phyloP scores from a whole-genome alignment of 2,113 vertebrate genomes.

The Ammodytes marinus region DNA sequence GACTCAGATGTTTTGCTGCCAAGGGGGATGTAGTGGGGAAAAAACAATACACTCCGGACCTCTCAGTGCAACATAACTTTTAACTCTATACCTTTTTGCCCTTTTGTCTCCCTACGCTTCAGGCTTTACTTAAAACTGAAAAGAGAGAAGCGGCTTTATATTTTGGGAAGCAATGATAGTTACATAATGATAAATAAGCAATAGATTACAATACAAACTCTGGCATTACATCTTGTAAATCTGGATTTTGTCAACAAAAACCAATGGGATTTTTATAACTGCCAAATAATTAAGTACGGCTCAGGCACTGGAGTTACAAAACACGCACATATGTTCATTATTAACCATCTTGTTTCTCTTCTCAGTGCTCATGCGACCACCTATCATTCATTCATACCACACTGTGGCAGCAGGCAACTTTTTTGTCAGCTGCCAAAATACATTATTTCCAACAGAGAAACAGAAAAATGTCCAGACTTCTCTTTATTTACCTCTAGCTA shows the following conservation, averaged over 20 bases:
- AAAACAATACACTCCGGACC: conserved; percentile 22
- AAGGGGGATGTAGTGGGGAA: neutral
- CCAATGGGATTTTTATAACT: neutral
- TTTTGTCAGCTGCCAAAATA: conserved; percentile 7
- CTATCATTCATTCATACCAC: conserved; percentile 7
- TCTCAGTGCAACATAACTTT: conserved; percentile 12
- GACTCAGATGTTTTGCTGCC: conserved; percentile 44
- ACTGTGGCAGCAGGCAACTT: neutral
- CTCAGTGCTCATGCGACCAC: neutral
- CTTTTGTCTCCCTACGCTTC: neutral
- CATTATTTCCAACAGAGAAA: neutral
- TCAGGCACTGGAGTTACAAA: neutral
- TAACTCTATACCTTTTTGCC: neutral
- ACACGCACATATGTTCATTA: neutral
- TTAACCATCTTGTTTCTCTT: conserved; percentile 1
- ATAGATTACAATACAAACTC: neutral
- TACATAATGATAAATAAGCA: neutral
- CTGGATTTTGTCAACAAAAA: neutral
- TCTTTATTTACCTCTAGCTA: neutral
- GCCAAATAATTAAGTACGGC: neutral
- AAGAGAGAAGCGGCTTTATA: neutral
- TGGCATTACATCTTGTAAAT: neutral
- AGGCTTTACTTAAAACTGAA: neutral
- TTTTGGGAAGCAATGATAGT: neutral
- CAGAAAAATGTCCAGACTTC: conserved; percentile 14